Evolutionary conservation across 2,888 invertebrate genomes (phyloP).

Genomic region (Epicampocera succincta): DNA sequence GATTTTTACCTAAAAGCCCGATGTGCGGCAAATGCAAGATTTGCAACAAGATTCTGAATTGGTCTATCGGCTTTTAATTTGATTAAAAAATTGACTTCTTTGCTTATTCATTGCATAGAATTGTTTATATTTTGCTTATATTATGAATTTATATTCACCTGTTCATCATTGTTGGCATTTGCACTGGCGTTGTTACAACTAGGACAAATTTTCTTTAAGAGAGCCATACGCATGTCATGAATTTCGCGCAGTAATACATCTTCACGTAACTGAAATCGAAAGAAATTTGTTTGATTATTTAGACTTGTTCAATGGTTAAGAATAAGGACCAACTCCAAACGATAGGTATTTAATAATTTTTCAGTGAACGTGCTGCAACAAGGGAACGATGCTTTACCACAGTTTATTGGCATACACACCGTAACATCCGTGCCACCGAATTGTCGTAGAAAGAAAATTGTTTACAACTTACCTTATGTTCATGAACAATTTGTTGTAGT

Average conservation of each 20-base stretch:
- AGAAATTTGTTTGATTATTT: background rate
- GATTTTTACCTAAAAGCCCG: no score
- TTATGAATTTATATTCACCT: conserved; percentile 77
- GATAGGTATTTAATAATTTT: no score
- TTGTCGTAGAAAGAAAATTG: no score
- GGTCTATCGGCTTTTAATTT: background rate
- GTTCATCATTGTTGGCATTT: conserved; percentile 79
- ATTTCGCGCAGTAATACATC: conserved; percentile 90
- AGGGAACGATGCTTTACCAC: no score
- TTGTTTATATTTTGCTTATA: conserved; percentile 17
- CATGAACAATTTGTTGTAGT: conserved; percentile 90
- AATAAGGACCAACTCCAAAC: no score
- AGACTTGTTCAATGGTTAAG: no score
- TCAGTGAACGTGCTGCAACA: no score
- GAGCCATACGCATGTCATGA: conserved; percentile 88
- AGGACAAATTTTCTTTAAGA: conserved; percentile 84
- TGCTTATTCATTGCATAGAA: background rate
- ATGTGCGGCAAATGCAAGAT: no score
- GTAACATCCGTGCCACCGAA: no score
- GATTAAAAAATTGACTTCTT: conserved; percentile 16
- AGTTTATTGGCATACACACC: no score
- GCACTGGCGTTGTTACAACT: conserved; percentile 84
- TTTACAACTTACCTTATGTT: conserved; percentile 85
- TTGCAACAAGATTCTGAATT: no score
- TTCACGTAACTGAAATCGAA: conserved; percentile 86